Base-by-base conservation (phyloP, 2,797 vertebrate genomes). In the Chloroceryle inda region DNA sequence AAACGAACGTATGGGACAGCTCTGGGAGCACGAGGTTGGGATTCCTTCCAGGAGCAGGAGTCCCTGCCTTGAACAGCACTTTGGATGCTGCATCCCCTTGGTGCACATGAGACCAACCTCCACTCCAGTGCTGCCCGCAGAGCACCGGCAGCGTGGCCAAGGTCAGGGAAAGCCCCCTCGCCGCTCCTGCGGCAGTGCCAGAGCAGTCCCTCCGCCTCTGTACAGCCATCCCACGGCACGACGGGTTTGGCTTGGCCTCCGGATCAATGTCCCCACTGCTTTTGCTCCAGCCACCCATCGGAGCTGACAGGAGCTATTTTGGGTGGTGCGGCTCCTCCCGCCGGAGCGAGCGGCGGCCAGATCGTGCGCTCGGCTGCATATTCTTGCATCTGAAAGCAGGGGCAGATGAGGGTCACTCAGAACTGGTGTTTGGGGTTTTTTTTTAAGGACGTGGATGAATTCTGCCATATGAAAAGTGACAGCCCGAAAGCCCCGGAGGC, bases 221-320 rank as follows among this genome's bases (percentile, higher is more conserved):
- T 45, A 71, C 42, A 27, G n/a, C 73, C 23, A 52, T 37, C 73
- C 58, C 44, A 24, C 0, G 9, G 77, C 63, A 66, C 13, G 1
- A 40, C 0, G 4, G 62, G 66, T 15, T 26, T 3, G 0, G 37
- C 77, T 42, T 6, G 3, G 62, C 47, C 1, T 3, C 20, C 1
- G 2, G 26, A 64, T 73, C 61, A 11, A 42, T 17, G 64, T 33
- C 6, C 84, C 17, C 24, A 64, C 5, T 44, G 64, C 76, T 64
- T 37, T 59, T 49, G 44, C 61, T 77, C 71, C 64, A 55, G 58
- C 74, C 80, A 69, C 79, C 79, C 87, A 17, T n/a, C 59, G 21
- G 49, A 53, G 37, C n/a, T 29, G 79, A 63, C 68, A 84, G 63
- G 33, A 90, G 68, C 78, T 80, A 59, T 87, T 83, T 58, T 0